Evolutionary conservation across 2,113 vertebrate genomes (phyloP).

Genomic region (Oostethus manadensis): DNA sequence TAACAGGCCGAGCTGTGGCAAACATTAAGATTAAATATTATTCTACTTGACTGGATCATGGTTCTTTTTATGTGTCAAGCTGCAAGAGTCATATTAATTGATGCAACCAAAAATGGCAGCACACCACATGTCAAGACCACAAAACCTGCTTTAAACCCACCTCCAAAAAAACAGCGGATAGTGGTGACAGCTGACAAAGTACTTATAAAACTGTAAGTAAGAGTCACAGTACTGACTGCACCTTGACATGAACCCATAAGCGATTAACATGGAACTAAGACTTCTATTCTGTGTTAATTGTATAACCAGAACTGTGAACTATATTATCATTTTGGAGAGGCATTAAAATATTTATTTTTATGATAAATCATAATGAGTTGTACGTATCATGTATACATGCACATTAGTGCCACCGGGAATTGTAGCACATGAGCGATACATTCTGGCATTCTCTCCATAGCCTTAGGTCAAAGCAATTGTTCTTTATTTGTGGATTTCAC

Average conservation of each 20-base stretch:
- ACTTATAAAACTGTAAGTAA: slow-evolving; percentile 33
- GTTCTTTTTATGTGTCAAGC: not conserved
- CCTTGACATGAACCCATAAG: not conserved
- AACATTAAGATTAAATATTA: not conserved
- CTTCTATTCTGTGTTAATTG: not conserved
- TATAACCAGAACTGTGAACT: not conserved
- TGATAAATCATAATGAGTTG: not conserved
- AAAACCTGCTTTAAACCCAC: not conserved
- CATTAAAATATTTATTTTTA: not conserved
- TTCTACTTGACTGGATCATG: not conserved
- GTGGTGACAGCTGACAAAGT: slow-evolving; percentile 39
- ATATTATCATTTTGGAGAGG: not conserved
- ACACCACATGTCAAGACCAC: slow-evolving; percentile 1
- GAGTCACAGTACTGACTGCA: slow-evolving; percentile 26
- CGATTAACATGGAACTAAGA: not conserved
- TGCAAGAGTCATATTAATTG: slow-evolving; percentile 9
- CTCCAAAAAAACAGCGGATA: not conserved
- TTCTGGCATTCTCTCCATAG: not conserved
- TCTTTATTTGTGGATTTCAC: not conserved
- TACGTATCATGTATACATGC: not conserved
- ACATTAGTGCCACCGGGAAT: not conserved
- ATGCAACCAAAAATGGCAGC: slow-evolving; percentile 23
- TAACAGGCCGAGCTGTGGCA: too few relatives aligned
- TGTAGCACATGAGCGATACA: not conserved
- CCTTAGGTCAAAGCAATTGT: not conserved